Percentiles rank a stretch among this genome's conserved stretches.
Evolutionary conservation across 2,888 invertebrate genomes (phyloP).

Genomic region (Byasa hedistus): DNA sequence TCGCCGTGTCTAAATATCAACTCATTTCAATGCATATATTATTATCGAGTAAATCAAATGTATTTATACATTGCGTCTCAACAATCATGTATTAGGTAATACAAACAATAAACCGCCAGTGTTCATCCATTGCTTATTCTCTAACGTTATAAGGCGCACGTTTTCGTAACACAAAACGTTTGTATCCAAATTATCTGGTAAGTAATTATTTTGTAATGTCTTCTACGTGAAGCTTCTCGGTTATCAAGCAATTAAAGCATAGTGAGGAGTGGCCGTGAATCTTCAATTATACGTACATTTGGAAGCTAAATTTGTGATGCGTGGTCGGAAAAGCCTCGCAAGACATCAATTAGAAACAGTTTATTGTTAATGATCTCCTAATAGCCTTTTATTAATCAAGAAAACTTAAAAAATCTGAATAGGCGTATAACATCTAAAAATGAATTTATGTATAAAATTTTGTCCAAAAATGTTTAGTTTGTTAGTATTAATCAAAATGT

Average conservation of each 20-base stretch:
- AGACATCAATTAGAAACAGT: constrained; percentile 32
- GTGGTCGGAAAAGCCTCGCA: constrained; percentile 47
- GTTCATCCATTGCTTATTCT: neutral
- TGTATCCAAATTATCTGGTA: constrained; percentile 41
- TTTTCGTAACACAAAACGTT: constrained; percentile 53
- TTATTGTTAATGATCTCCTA: constrained; percentile 18
- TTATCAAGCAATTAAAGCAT: constrained; percentile 62
- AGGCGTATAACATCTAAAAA: no score
- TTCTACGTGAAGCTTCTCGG: constrained; percentile 50
- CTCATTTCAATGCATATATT: constrained; percentile 32
- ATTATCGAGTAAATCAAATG: constrained; percentile 27
- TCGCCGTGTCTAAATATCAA: constrained; percentile 52
- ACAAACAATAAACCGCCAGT: constrained; percentile 36
- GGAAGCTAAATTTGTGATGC: constrained; percentile 36
- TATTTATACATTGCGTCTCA: constrained; percentile 44
- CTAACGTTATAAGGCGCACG: constrained; percentile 2
- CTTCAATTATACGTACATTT: constrained; percentile 50
- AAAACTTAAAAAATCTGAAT: neutral
- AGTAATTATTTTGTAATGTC: constrained; percentile 63
- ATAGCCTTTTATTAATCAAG: neutral
- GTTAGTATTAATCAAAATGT: neutral
- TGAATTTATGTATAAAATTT: no score
- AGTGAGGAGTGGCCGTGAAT: constrained; percentile 60
- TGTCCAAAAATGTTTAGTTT: neutral
- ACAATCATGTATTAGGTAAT: constrained; percentile 31